Evolutionary conservation across 2,888 invertebrate genomes (phyloP).

Genomic region (Nycteola revayana): DNA sequence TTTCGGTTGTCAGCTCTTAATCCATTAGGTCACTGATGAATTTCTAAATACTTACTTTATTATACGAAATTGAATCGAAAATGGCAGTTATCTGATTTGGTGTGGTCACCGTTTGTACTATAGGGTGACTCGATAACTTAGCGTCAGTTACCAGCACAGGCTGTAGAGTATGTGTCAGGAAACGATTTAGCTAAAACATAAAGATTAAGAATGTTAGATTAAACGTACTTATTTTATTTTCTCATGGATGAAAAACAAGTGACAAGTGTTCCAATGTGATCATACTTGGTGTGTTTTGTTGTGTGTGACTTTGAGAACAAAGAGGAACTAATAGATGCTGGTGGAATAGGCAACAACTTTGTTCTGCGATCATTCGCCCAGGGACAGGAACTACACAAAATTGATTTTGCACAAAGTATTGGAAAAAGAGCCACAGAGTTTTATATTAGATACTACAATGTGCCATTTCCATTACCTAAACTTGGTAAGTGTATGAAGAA

Average conservation of each 20-base stretch:
- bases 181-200: slow-evolving; percentile 86
- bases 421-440: slow-evolving; percentile 89
- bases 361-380: slow-evolving; percentile 89
- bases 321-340: slow-evolving; percentile 69
- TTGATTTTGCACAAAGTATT: slow-evolving; percentile 87
- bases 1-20: too few relatives aligned
- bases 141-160: slow-evolving; percentile 88
- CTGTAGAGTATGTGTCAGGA: slow-evolving; percentile 87
- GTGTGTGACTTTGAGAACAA: slow-evolving; percentile 91
- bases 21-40: too few relatives aligned
- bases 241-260: too few relatives aligned
- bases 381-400: slow-evolving; percentile 87
- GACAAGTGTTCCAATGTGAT: slow-evolving; percentile 95
- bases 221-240: too few relatives aligned
- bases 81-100: slow-evolving; percentile 95
- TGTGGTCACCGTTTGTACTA: slow-evolving; percentile 91
- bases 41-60: slow-evolving; percentile 83
- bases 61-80: slow-evolving; percentile 95
- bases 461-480: slow-evolving; percentile 95
- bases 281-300: slow-evolving; percentile 96
- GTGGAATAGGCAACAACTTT: slow-evolving; percentile 80
- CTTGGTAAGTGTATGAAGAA: slow-evolving; percentile 88
- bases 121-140: slow-evolving; percentile 93
- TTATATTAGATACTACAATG: slow-evolving; percentile 92
- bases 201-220: too few relatives aligned